Base-by-base conservation (phyloP, 1,140 invertebrate species). In the Bombus cullumanus region DNA sequence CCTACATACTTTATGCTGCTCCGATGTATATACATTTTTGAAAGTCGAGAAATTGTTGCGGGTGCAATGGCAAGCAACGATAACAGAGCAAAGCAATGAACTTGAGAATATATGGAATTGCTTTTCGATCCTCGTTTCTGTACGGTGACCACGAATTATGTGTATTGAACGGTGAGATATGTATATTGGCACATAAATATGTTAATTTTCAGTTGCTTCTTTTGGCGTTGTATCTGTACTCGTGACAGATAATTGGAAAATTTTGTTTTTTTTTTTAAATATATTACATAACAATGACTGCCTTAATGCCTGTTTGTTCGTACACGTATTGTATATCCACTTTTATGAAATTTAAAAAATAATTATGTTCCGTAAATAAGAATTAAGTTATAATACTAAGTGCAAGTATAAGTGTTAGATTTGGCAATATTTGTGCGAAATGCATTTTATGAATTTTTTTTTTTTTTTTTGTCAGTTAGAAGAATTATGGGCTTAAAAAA, bases 11-110 rank as follows among this genome's bases (percentile, higher is more conserved):
- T 62, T 80, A 82, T 64, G 57, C 10, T 22, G 34, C 59, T 47
- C 13, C 41, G 39, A 22, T 43, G 22, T 9, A 37, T 8, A 64
- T 76, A 87, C 18, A 53, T 81, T 88, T 83, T 88, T 88, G 87
- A 88, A 64, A 75, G 34, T 69, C 47, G 28, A 43, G 64, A 64
- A 79, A 85, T 83, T 69, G 68, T 79, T 57, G 66, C 64, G 75
- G 25, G 47, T 37, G 66, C n/a, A 39, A 74, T 41, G 71, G 25
- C 57, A 47, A 4, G 3, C 31, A 13, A 59, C 34, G 75, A 64
- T 78, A 78, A 8, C 43, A 25, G 18, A 8, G 8, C 15, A 43
- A 13, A 34, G 62, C 62, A 31, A 43, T 28, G 31, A 79, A 57
- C 34, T 39, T 25, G 68, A 57, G 4, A 13, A 75, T 37, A 75